Base-by-base conservation (phyloP, 2,113 vertebrate species). In the Artemisiospiza belli region DNA sequence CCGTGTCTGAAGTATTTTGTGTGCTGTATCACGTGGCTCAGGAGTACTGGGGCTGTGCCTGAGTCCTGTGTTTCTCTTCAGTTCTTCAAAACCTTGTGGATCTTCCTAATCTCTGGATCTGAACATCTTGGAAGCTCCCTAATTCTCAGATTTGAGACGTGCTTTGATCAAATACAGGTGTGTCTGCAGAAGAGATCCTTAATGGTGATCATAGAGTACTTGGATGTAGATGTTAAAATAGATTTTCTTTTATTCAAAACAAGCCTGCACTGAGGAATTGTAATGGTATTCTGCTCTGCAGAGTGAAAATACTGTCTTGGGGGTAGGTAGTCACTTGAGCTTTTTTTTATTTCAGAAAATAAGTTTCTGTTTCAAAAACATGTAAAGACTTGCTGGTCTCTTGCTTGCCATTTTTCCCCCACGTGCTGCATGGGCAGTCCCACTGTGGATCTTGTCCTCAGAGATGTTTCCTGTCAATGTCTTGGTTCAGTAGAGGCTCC, bases 21-120 rank as follows among this genome's bases (percentile, higher is more conserved):
- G 0, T 46, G 75, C 66, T 31, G 20, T 25, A 2, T 15, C 20
- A 0, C 1, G 3, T 0, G 0, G 15, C 21, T 28, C 3, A 4
- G 12, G 33, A 51, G 44, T 37, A 41, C 59, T 57, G 33, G 30
- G 27, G 30, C 15, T 17, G 12, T 52, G 49, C 27, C 30, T 69
- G 24, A 9, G 31, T 23, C 54, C 24, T 35, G 27, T 63, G 63
- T 44, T 55, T 46, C 37, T 52, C 3, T 37, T 49, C 28, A 8
- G 24, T 13, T 74, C 58, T 49, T 90, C 0, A 0, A 9, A 23
- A 54, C 37, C 20, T 41, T 27, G 0, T 15, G 25, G 59, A 16
- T 69, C 62, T 64, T 82, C 0, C 0, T 31, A 33, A 63, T 39
- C 28, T 41, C 13, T 66, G 73, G 30, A 39, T 80, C 44, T 47